phyloP scores from a whole-genome alignment of 2,113 vertebrate species.

The Diphyllodes magnificus region DNA sequence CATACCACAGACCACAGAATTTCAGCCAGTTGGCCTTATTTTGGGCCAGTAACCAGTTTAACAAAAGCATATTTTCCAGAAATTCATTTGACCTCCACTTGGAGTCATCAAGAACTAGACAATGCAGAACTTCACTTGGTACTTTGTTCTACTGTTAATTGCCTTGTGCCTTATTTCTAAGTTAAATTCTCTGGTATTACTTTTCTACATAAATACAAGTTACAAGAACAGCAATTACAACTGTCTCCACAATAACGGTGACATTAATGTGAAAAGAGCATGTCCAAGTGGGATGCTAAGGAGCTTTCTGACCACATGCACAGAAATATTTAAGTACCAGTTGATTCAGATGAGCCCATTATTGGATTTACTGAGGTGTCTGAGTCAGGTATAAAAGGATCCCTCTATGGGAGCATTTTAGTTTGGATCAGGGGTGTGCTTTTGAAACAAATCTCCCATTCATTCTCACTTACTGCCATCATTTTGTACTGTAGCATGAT shows the following conservation, averaged over 20 bases:
- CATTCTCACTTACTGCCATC: neutral
- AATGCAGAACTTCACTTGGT: constrained; percentile 8
- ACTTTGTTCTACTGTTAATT: neutral
- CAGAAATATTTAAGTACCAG: neutral
- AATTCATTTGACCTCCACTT: constrained; percentile 29
- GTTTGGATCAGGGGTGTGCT: neutral
- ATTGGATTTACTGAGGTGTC: neutral
- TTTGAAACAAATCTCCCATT: neutral
- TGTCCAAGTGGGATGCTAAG: neutral
- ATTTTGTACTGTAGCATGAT: neutral
- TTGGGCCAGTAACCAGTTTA: constrained; percentile 1
- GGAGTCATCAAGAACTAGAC: constrained; percentile 30
- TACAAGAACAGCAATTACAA: neutral
- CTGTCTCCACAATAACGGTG: neutral
- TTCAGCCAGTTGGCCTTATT: constrained; percentile 25
- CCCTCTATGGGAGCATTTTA: neutral
- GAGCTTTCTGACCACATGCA: neutral
- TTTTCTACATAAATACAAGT: constrained; percentile 12
- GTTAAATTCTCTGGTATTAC: neutral
- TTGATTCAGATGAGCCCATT: neutral
- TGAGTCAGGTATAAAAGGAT: neutral
- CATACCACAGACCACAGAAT: constrained; percentile 41
- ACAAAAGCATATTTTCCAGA: constrained; percentile 55
- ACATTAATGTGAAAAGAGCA: neutral
- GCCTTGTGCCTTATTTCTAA: neutral